Conservation (phyloP, 2,113 vertebrate genomes). For the Ornithorhynchus anatinus region DNA sequence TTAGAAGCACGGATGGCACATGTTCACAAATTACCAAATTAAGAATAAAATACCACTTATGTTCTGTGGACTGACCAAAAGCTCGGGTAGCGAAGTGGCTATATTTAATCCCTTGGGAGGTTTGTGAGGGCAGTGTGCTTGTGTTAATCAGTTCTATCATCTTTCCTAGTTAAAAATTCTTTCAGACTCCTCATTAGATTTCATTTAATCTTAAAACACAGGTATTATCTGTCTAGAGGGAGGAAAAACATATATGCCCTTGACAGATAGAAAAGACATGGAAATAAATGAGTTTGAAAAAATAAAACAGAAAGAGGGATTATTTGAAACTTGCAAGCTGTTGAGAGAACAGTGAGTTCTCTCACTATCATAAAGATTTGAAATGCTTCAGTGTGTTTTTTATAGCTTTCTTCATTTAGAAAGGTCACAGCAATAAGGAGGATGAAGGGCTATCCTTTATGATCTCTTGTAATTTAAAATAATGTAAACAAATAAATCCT, state of each 20-base stretch:
- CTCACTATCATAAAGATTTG: conserved; percentile 61
- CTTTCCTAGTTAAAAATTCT: neutral
- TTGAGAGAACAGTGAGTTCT: conserved; percentile 54
- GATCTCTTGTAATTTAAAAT: conserved; percentile 62
- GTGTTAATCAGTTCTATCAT: neutral
- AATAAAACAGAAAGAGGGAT: conserved; percentile 54
- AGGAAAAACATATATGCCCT: conserved; percentile 6
- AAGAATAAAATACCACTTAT: neutral
- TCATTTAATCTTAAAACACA: conserved; percentile 26
- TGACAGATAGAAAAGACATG: conserved; percentile 12
- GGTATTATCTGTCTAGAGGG: neutral
- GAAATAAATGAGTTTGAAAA: conserved; percentile 55
- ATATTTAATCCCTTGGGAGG: neutral
- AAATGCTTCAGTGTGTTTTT: conserved; percentile 54
- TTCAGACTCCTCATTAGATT: neutral
- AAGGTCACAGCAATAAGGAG: conserved; percentile 62
- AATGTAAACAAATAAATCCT: conserved; percentile 71
- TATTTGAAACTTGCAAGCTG: conserved; percentile 60
- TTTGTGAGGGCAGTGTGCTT: neutral
- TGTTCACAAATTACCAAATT: neutral
- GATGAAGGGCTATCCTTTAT: conserved; percentile 67
- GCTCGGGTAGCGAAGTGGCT: neutral
- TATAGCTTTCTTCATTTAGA: conserved; percentile 59
- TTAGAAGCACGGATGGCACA: neutral
- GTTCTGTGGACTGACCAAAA: neutral